Conservation (phyloP, 2,797 vertebrate genomes). For the Bradypodion ventrale region DNA sequence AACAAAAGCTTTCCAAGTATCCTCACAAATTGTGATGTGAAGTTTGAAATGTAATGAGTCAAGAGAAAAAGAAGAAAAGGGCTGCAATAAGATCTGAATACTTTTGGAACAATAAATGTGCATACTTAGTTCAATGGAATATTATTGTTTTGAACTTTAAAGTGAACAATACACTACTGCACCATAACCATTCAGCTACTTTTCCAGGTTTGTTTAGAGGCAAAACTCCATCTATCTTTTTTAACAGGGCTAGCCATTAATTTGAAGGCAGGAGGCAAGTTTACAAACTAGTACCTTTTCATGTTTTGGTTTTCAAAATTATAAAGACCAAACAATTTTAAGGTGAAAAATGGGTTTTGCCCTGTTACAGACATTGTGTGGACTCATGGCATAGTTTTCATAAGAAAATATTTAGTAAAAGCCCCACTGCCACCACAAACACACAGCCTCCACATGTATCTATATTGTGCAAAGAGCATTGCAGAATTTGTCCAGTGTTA, state of each 20-base stretch:
- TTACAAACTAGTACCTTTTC: background rate
- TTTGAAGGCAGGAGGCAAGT: background rate
- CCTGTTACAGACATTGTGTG: background rate
- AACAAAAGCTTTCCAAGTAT: background rate
- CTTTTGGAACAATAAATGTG: background rate
- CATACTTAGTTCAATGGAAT: background rate
- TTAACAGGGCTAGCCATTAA: background rate
- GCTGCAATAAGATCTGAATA: background rate
- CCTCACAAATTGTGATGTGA: background rate
- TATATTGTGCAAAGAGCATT: conserved; percentile 54
- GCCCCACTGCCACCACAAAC: background rate
- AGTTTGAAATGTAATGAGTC: background rate
- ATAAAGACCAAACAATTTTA: background rate
- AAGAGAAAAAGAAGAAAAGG: background rate
- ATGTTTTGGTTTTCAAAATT: background rate
- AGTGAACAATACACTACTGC: background rate
- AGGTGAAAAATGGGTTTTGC: background rate
- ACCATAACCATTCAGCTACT: background rate
- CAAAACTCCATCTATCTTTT: background rate
- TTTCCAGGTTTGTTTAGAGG: background rate
- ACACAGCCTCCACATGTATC: conserved; percentile 54
- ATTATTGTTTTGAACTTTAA: background rate
- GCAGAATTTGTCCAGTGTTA: conserved; percentile 58
- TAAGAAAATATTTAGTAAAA: conserved; percentile 60
- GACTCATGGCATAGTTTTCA: conserved; percentile 14